Percentiles rank a stretch among this genome's conserved stretches.
These are phyloP conservation scores for Apeira syringaria DNA, from an alignment of 2,888 invertebrate species.

Conservation along the genomic window DNA sequence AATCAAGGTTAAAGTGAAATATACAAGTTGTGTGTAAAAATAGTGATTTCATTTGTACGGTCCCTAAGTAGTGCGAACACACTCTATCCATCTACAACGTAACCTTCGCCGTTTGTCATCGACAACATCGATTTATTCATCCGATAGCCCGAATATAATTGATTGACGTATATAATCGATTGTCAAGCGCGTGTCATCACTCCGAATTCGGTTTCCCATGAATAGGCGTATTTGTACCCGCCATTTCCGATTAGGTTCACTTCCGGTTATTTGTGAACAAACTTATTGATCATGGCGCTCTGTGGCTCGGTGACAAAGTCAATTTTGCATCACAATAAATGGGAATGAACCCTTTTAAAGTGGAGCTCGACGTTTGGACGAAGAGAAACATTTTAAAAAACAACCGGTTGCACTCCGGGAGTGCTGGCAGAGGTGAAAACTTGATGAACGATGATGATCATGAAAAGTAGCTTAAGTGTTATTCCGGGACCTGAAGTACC, in stretches of 20 bases:
- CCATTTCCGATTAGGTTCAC: conserved; percentile 32
- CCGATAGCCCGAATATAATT: conserved; percentile 20
- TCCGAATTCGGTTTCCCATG: conserved; percentile 39
- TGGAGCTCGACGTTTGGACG: too few relatives aligned
- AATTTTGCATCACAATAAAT: conserved; percentile 12
- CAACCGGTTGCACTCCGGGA: too few relatives aligned
- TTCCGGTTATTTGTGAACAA: conserved; percentile 30
- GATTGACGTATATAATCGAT: conserved; percentile 22
- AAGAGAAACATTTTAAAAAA: too few relatives aligned
- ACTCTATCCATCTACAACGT: conserved; percentile 1
- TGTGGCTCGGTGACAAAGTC: conserved; percentile 1
- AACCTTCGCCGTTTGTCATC: conserved; percentile 11
- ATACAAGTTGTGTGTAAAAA: too few relatives aligned
- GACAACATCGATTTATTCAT: conserved; percentile 9
- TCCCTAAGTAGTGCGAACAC: too few relatives aligned
- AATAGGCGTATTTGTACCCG: conserved; percentile 34
- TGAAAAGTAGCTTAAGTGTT: too few relatives aligned
- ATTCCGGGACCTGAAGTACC: too few relatives aligned
- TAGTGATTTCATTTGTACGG: too few relatives aligned
- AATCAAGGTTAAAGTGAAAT: too few relatives aligned
- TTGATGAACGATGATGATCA: too few relatives aligned
- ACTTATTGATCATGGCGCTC: not conserved
- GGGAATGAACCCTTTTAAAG: conserved; percentile 5
- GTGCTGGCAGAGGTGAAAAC: too few relatives aligned
- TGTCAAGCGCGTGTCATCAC: conserved; percentile 40